A percentile compares a stretch with the other conserved stretches of the same genome.
Evolutionary conservation across 2,797 vertebrate genomes (phyloP).

Genomic region (Tangara arthus): DNA sequence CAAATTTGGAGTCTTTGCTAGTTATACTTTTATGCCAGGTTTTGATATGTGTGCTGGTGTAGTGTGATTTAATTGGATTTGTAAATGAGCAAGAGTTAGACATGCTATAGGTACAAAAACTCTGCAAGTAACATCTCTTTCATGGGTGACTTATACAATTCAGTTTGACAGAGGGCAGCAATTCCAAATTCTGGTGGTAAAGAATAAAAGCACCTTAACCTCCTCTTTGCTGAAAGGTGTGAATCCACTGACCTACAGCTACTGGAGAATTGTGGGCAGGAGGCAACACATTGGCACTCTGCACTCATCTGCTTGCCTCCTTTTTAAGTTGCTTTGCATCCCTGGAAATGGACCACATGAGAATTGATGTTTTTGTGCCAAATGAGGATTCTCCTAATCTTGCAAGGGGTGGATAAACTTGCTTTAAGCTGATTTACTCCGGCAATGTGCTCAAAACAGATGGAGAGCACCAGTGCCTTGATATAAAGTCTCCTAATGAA

Average conservation of each 20-base stretch:
- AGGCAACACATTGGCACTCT: not conserved
- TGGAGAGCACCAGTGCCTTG: constrained; percentile 16
- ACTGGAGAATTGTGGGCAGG: accelerated
- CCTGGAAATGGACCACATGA: not conserved
- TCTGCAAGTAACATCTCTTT: not conserved
- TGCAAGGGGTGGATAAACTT: not conserved
- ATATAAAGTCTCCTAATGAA: not conserved
- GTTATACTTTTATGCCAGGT: not conserved
- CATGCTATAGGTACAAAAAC: not conserved
- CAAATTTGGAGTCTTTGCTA: not conserved
- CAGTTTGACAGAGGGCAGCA: not conserved
- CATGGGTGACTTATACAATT: not conserved
- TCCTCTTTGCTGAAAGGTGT: accelerated
- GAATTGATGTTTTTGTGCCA: not conserved
- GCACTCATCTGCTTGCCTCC: not conserved
- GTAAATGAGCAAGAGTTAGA: not conserved
- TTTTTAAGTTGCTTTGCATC: not conserved
- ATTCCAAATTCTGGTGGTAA: not conserved
- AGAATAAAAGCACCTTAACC: not conserved
- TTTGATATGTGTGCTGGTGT: not conserved
- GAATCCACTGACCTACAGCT: not conserved
- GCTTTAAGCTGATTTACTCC: constrained; percentile 8
- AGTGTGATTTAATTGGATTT: not conserved
- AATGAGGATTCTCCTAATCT: not conserved
- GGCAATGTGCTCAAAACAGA: constrained; percentile 44